Conservation (phyloP, 1,140 invertebrate genomes). For the Eciton burchellii region DNA sequence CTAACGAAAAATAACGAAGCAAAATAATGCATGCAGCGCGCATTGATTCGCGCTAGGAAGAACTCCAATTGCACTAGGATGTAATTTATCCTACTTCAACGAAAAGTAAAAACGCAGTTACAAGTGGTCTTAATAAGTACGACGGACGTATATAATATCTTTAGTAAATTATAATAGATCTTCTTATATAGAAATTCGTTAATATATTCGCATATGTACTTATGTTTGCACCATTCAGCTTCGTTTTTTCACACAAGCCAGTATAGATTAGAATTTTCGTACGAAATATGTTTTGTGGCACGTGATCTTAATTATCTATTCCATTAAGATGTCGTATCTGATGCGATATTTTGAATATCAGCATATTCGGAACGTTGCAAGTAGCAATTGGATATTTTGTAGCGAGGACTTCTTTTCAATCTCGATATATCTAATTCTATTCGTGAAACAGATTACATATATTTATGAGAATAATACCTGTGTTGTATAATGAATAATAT, state of each 20-base stretch:
- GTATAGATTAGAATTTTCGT: conserved; percentile 39
- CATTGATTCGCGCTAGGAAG: not conserved
- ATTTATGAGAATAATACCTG: conserved; percentile 37
- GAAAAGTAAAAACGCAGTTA: not conserved
- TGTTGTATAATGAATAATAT: conserved; percentile 42
- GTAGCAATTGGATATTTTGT: conserved; percentile 28
- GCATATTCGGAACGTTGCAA: conserved; percentile 7
- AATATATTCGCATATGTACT: not conserved
- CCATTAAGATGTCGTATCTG: not conserved
- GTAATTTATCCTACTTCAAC: not conserved
- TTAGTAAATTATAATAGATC: conserved; percentile 6
- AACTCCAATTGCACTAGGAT: conserved; percentile 6
- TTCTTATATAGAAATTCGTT: conserved; percentile 16
- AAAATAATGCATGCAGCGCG: conserved; percentile 33
- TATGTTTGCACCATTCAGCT: conserved; percentile 28
- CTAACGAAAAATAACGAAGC: conserved; percentile 45
- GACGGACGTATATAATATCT: not conserved
- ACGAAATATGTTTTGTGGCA: conserved; percentile 34
- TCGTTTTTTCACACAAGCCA: not conserved
- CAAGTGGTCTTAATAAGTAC: not conserved
- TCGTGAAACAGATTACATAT: conserved; percentile 19
- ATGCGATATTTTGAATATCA: not conserved
- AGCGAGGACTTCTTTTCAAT: conserved; percentile 19
- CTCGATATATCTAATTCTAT: conserved; percentile 21
- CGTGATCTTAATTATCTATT: conserved; percentile 30